Conservation (phyloP, 2,888 invertebrate species). For the Drosophila demipolita region DNA sequence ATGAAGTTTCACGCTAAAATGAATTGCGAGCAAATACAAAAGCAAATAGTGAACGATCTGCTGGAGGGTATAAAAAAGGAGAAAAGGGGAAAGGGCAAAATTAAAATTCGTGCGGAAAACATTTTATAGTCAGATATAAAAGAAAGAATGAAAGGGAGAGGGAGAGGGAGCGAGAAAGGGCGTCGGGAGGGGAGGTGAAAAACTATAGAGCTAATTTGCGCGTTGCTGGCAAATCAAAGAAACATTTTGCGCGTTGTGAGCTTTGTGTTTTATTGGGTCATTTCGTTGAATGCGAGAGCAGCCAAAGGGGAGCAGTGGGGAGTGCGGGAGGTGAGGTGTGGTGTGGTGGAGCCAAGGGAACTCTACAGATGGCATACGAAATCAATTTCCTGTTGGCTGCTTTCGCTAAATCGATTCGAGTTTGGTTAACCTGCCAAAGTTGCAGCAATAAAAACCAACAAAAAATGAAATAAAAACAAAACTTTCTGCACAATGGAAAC, state of each 20-base stretch:
- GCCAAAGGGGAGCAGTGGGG: background rate
- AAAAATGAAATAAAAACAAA: constrained; percentile 25
- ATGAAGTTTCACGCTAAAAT: constrained; percentile 72
- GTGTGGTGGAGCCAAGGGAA: background rate
- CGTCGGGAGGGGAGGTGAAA: background rate
- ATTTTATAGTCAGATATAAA: constrained; percentile 72
- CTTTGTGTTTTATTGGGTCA: constrained; percentile 62
- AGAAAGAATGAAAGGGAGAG: constrained; percentile 16
- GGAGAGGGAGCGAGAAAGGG: constrained; percentile 1
- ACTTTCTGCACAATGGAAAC: constrained; percentile 63
- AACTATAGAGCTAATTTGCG: constrained; percentile 74
- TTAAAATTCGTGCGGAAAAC: constrained; percentile 68
- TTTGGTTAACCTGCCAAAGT: constrained; percentile 80
- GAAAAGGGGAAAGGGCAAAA: constrained; percentile 34
- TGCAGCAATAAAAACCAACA: constrained; percentile 55
- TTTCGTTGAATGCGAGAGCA: constrained; percentile 26
- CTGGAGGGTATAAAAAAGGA: constrained; percentile 34
- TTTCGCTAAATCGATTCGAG: constrained; percentile 75
- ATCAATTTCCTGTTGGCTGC: constrained; percentile 68
- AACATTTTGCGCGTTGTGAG: constrained; percentile 62
- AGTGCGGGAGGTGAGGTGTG: background rate
- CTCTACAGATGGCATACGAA: constrained; percentile 62
- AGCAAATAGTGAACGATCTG: constrained; percentile 62
- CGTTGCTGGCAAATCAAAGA: constrained; percentile 70
- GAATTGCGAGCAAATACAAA: constrained; percentile 67